A percentile compares a stretch with the other conserved stretches of the same genome.
Conservation (phyloP, 2,113 vertebrate species). For the Nestor notabilis region DNA sequence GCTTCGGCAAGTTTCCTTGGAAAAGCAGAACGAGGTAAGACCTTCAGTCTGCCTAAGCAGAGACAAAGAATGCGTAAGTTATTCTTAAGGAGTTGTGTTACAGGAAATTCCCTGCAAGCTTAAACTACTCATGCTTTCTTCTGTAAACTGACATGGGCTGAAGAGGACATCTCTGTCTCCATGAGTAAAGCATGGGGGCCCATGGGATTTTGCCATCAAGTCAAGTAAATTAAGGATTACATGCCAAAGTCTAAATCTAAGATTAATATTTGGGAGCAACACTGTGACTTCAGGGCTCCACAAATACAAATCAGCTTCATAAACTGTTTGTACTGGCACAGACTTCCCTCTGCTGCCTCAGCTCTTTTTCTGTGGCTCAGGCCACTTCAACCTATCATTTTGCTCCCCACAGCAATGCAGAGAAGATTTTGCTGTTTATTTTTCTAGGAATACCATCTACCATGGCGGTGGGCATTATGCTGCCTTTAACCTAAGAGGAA, state of each 20-base stretch:
- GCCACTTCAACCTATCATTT: background rate
- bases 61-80: background rate
- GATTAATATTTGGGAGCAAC: background rate
- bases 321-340: background rate
- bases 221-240: background rate
- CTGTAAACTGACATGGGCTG: background rate
- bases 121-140: no score
- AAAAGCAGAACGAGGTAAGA: constrained; percentile 43
- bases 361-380: background rate
- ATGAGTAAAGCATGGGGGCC: background rate
- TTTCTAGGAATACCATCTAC: background rate
- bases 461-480: background rate
- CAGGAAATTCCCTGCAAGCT: background rate
- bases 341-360: background rate
- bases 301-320: background rate
- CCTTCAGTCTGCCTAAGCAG: background rate
- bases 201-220: background rate
- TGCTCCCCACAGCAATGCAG: background rate
- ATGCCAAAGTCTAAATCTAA: background rate
- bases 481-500: background rate
- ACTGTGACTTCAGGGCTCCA: background rate
- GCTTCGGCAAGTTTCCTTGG: constrained; percentile 7
- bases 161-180: background rate
- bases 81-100: background rate
- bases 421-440: background rate